These are phyloP conservation scores for Mesorhabditis spiculigera DNA, from an alignment of 2,888 invertebrate species.

Conservation along the genomic window DNA sequence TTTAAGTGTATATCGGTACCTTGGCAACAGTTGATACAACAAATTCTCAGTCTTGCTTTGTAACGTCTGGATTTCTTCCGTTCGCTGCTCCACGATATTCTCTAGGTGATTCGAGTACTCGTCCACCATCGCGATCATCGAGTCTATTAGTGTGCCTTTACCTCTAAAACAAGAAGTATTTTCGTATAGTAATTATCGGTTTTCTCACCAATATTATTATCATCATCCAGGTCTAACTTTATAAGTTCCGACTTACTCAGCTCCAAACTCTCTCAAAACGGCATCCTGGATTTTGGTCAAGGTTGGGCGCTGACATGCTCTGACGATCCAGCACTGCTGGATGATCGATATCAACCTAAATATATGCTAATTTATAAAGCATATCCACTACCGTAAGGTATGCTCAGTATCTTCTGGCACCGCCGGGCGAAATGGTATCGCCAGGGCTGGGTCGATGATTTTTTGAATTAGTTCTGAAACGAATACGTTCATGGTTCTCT, in stretches of 20 bases:
- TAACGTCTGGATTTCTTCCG: slow-evolving; percentile 28
- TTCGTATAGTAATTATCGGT: background rate
- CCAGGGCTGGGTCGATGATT: background rate
- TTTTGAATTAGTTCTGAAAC: background rate
- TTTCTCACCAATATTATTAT: background rate
- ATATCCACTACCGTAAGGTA: slow-evolving; percentile 14
- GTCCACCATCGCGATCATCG: slow-evolving; percentile 44
- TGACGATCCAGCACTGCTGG: slow-evolving; percentile 34
- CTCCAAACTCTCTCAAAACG: slow-evolving; percentile 35
- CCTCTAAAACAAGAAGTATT: slow-evolving; percentile 19
- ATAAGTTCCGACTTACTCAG: slow-evolving; percentile 21
- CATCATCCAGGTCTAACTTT: background rate
- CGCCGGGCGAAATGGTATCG: slow-evolving; percentile 20
- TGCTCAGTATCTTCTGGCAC: slow-evolving; percentile 25
- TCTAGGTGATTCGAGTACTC: slow-evolving; percentile 41
- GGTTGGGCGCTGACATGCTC: slow-evolving; percentile 25
- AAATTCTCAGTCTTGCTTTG: slow-evolving; percentile 30
- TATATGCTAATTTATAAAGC: background rate
- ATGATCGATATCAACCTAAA: slow-evolving; percentile 26
- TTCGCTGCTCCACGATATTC: slow-evolving; percentile 37
- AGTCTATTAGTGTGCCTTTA: slow-evolving; percentile 39
- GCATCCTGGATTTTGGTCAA: slow-evolving; percentile 34
- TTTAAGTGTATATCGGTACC: too few relatives aligned
- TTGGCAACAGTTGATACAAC: slow-evolving; percentile 35
- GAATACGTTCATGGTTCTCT: too few relatives aligned